Base-by-base conservation (phyloP, 1,140 invertebrate genomes). In the Drosophila insularis region DNA sequence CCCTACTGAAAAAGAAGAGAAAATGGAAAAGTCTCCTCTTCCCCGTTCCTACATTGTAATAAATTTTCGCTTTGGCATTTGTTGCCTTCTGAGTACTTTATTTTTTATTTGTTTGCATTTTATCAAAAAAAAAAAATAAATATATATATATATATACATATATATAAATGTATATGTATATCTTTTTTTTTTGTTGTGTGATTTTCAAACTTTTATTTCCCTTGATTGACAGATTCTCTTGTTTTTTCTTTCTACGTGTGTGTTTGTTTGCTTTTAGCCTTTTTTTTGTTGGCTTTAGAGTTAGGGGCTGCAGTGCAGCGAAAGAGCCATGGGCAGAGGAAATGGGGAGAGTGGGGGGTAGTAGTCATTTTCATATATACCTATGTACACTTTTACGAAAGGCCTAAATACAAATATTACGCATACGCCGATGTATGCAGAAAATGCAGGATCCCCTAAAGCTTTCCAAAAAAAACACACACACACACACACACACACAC, bases 31-130 rank as follows among this genome's bases (percentile, higher is more conserved):
- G n/a, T n/a, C 4, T 4, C 23, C 61, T 14, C 63, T 63, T 37
- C 43, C 76, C 71, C 17, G 3, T 50, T 17, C 59, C 66, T 37
- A 59, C 75, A 80, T 80, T 80, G 71, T 75, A 82, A 84, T 84
- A 84, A 86, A 86, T 86, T 85, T 81, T 75, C 71, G 70, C 65
- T 78, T 78, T 86, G 74, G 71, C 74, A 86, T 86, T 86, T 86
- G 81, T 81, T 86, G 81, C 81, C 73, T 85, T 85, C 81, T 65
- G 65, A 65, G 68, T 74, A 54, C 27, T 31, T 31, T 40, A 58
- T 58, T 59, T 59, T 62, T 59, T 60, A 31, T 62, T 66, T 69
- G 23, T 23, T 40, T 39, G 32, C 17, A 4, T 58, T 19, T 11
- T 40, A 74, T 50, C 74, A 67, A 74, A 66, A 74, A 21, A 21